phyloP scores from a whole-genome alignment of 2,888 invertebrate genomes.

The Pachliopta kotzebuea region DNA sequence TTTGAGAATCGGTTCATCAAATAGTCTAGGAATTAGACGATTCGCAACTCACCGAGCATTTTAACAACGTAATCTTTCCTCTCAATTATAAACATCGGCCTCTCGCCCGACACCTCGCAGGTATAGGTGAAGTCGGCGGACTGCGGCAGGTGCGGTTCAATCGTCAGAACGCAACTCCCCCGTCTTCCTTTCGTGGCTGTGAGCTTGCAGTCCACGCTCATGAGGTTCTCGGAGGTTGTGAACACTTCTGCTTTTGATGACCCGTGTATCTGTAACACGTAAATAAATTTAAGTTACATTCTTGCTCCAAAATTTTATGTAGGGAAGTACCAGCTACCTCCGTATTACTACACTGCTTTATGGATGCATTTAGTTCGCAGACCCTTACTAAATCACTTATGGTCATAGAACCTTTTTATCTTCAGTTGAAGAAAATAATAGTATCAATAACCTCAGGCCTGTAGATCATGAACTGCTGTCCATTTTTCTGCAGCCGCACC shows the following conservation, averaged over 20 bases:
- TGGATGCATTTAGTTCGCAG: too few species aligned
- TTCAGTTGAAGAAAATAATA: too few species aligned
- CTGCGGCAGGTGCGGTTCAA: slow-evolving; percentile 49
- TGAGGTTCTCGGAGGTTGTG: slow-evolving; percentile 40
- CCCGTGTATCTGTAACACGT: slow-evolving; percentile 42
- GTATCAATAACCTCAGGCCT: slow-evolving; percentile 55
- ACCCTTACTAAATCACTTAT: too few species aligned
- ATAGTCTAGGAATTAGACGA: too few species aligned
- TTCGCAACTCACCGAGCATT: slow-evolving; percentile 48
- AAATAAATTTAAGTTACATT: too few species aligned
- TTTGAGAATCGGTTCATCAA: too few species aligned
- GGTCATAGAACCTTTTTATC: too few species aligned
- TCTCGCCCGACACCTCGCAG: slow-evolving; percentile 68
- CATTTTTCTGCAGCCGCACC: slow-evolving; percentile 52
- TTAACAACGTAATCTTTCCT: slow-evolving; percentile 45
- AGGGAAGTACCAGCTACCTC: too few species aligned
- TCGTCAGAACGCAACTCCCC: slow-evolving; percentile 48
- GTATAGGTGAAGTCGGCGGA: slow-evolving; percentile 41
- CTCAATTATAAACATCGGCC: slow-evolving; percentile 54
- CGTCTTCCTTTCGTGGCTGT: slow-evolving; percentile 35
- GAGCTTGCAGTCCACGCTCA: slow-evolving; percentile 48
- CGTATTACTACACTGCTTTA: too few species aligned
- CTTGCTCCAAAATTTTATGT: too few species aligned
- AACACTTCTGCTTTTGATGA: slow-evolving; percentile 35
- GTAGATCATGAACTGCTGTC: slow-evolving; percentile 57